Percentiles rank a stretch among this genome's conserved stretches.
These are phyloP conservation scores for Podocnemis expansa DNA, from an alignment of 2,113 vertebrate species.

Conservation along the genomic window DNA sequence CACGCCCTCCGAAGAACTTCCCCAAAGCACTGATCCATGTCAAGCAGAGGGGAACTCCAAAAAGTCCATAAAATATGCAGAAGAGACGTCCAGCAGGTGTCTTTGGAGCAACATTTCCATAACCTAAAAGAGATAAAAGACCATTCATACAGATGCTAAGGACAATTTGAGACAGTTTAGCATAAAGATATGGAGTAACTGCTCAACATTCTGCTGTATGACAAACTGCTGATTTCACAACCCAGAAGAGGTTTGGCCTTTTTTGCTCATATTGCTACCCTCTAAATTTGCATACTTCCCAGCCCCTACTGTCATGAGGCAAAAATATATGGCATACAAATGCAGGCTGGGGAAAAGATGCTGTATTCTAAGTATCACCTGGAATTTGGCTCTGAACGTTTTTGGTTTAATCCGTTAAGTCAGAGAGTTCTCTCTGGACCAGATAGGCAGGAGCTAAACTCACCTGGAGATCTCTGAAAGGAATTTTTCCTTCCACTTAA, in stretches of 20 bases:
- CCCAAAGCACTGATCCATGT: conserved; percentile 98
- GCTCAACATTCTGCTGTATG: background rate
- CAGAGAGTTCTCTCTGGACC: background rate
- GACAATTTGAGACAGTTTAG: conserved; percentile 13
- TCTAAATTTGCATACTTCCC: no score
- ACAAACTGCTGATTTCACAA: background rate
- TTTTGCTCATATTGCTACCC: background rate
- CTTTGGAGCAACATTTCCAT: conserved; percentile 97
- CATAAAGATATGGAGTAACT: background rate
- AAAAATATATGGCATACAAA: background rate
- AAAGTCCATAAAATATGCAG: conserved; percentile 97
- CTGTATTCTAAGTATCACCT: background rate
- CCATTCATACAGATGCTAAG: background rate
- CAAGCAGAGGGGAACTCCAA: conserved; percentile 94
- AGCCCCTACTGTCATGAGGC: background rate
- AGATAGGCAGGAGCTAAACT: background rate
- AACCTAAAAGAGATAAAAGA: conserved; percentile 79
- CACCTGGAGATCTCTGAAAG: background rate
- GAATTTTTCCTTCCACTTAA: background rate
- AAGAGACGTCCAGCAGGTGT: conserved; percentile 91
- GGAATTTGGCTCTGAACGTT: background rate
- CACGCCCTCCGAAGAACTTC: conserved; percentile 97
- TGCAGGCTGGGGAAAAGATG: background rate
- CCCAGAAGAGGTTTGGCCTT: background rate
- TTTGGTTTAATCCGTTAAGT: background rate